Conservation (phyloP, 2,113 vertebrate species). For the Mohoua ochrocephala region DNA sequence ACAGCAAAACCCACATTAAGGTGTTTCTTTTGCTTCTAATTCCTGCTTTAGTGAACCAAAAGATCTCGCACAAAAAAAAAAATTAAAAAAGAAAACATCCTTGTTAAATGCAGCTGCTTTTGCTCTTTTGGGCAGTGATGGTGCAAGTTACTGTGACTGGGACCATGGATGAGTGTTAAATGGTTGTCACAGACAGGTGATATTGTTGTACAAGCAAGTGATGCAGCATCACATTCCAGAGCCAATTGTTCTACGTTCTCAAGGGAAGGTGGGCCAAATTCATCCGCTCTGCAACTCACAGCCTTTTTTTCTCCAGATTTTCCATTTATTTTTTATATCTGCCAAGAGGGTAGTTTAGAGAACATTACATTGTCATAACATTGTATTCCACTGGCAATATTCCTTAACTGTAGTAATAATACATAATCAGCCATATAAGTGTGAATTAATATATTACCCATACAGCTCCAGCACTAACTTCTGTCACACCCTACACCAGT, state of each 20-base stretch:
- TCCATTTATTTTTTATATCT: conserved; percentile 37
- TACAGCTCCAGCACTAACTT: background rate
- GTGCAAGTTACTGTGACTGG: background rate
- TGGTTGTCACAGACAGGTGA: background rate
- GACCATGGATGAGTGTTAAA: background rate
- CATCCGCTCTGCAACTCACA: background rate
- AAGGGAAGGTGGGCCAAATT: background rate
- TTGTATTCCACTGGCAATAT: conserved; percentile 42
- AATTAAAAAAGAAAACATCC: background rate
- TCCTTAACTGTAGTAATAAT: conserved; percentile 54
- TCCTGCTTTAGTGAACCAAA: background rate
- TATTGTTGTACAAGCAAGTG: background rate
- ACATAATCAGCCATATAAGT: conserved; percentile 31
- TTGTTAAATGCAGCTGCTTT: background rate
- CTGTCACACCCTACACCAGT: background rate
- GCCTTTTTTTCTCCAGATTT: conserved; percentile 26
- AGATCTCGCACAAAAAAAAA: background rate
- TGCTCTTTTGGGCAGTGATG: background rate
- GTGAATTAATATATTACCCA: background rate
- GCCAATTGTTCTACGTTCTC: fast-evolving
- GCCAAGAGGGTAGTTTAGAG: conserved; percentile 42
- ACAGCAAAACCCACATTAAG: background rate
- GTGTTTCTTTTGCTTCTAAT: background rate
- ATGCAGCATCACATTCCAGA: background rate
- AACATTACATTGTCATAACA: conserved; percentile 52